These are phyloP conservation scores for Spisula subtruncata DNA, from an alignment of 2,888 invertebrate species.

Conservation along the genomic window DNA sequence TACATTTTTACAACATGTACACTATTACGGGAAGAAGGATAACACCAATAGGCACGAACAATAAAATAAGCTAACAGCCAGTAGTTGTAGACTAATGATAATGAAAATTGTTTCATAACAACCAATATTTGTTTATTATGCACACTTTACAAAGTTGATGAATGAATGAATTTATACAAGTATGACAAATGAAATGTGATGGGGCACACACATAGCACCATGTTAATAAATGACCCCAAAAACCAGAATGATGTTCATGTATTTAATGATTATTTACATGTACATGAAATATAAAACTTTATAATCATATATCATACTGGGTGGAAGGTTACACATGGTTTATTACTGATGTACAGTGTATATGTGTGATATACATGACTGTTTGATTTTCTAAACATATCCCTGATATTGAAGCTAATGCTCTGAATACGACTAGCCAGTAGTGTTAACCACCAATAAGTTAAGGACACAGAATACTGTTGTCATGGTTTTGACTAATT, in stretches of 20 bases:
- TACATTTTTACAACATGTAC: not conserved
- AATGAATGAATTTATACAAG: not conserved
- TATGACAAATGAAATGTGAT: not conserved
- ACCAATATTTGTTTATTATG: not conserved
- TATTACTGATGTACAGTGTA: too few relatives aligned
- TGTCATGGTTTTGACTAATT: too few relatives aligned
- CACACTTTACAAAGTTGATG: not conserved
- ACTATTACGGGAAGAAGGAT: not conserved
- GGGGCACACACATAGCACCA: conserved; percentile 6
- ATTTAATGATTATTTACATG: too few relatives aligned
- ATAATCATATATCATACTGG: too few relatives aligned
- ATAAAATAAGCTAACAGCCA: not conserved
- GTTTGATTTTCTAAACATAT: too few relatives aligned
- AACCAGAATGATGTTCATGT: not conserved
- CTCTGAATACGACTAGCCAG: too few relatives aligned
- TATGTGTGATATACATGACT: too few relatives aligned
- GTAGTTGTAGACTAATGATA: not conserved
- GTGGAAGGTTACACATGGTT: too few relatives aligned
- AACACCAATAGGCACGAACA: not conserved
- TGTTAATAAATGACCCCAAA: not conserved
- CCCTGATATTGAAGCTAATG: too few relatives aligned
- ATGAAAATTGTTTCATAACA: not conserved
- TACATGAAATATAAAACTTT: too few relatives aligned
- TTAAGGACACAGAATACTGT: too few relatives aligned
- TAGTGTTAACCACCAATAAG: too few relatives aligned